Base-by-base conservation (phyloP, 2,113 vertebrate genomes). In the Ceyx margarethae region DNA sequence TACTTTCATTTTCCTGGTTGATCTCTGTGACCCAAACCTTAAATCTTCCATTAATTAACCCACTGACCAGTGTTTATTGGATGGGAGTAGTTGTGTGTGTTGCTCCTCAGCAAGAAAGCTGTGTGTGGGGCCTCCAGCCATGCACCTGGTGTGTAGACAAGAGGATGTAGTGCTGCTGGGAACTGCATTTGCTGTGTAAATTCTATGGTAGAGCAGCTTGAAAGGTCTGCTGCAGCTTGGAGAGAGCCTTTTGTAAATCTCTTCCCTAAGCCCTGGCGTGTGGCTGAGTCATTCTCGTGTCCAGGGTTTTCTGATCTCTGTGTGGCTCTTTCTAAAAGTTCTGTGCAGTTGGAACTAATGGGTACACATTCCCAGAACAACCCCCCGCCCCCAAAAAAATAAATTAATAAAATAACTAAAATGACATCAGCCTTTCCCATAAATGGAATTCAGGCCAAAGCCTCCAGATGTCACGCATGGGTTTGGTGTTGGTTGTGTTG, bases 401-500 rank as follows among this genome's bases (percentile, higher is more conserved):
- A 54, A 45, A 66, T 82, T 85, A 73, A 46, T 46, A 33, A 23
- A 69, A 84, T 82, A 54, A 45, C 62, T 83, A 74, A 82, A 87
- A 72, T 83, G 6, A 89, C 94, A 74, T 94, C 94, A 93, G 90
- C 65, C 7, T 1, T 91, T 95, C 79, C 89, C 91, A 87, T 92
- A 35, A 15, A 28, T 5, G 33, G 87, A 92, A 83, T 67, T 31
- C 46, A 72, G 72, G 72, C 92, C 91, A 83, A 93, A 93, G 68
- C 26, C 57, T 93, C 94, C 95, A 95, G 91, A 94, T 96, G 95
- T 94, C 75, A 67, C 6, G 50, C 60, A 69, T 29, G 82, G 92
- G 51, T 37, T 37, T 37, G 37, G 37, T 37, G 37, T 37, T 37
- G 37, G 37, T 37, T 37, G 37, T 37, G 15, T 2, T 17, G 58